A percentile compares a stretch with the other conserved stretches of the same genome.
Conservation (phyloP, 2,113 vertebrate species). For the Pogonocichla stellata region DNA sequence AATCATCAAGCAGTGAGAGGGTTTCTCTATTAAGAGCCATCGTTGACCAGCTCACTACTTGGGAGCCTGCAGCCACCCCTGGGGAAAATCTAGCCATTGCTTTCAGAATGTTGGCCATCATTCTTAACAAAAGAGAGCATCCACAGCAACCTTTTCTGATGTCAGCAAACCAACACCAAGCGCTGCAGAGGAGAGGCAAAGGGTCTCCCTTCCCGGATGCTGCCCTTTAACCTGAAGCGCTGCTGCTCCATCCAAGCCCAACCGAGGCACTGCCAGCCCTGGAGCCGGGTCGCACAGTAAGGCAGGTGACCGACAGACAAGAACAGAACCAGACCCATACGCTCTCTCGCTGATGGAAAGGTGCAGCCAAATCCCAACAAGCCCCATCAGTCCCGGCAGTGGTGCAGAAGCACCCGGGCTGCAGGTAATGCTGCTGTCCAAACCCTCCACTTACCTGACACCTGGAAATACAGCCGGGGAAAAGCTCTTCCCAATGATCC, state of each 20-base stretch:
- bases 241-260: background rate
- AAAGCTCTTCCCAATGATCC: background rate
- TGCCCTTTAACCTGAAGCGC: background rate
- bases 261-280: background rate
- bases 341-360: background rate
- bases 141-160: background rate
- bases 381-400: fast-evolving
- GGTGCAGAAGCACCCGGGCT: background rate
- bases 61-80: background rate
- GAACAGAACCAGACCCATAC: fast-evolving
- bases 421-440: background rate
- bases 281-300: fast-evolving
- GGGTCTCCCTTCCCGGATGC: background rate
- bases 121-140: background rate
- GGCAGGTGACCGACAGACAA: fast-evolving
- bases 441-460: background rate
- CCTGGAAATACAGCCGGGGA: background rate
- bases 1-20: background rate
- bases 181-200: background rate
- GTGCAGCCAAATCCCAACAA: background rate
- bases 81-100: background rate
- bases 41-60: background rate
- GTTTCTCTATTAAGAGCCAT: background rate
- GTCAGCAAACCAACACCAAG: background rate
- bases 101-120: background rate